phyloP scores from a whole-genome alignment of 1,140 invertebrate species.

The Bombus soroeensis region DNA sequence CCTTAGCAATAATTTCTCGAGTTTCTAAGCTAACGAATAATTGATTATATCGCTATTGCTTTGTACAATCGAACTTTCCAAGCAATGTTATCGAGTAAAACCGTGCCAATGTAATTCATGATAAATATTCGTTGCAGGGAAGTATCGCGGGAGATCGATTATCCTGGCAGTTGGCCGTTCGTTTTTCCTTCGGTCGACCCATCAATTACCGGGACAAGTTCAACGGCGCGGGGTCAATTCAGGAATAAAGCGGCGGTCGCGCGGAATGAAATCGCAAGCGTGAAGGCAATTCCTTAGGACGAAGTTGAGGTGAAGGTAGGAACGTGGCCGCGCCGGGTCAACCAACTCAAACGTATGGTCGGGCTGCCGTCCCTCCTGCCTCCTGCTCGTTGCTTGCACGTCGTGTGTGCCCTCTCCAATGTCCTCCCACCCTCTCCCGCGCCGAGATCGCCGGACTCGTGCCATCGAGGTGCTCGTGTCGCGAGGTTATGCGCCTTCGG shows the following conservation, averaged over 20 bases:
- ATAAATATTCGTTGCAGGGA: no score
- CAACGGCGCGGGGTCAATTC: constrained; percentile 19
- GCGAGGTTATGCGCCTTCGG: constrained; percentile 51
- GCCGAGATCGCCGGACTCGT: constrained; percentile 66
- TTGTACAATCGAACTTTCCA: no score
- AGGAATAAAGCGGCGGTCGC: constrained; percentile 37
- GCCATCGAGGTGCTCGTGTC: constrained; percentile 63
- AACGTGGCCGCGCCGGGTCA: constrained; percentile 78
- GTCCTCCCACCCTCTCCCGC: constrained; percentile 65
- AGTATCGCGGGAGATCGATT: neutral
- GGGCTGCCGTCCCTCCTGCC: constrained; percentile 49
- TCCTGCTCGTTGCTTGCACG: constrained; percentile 71
- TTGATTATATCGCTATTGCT: no score
- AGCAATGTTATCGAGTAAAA: no score
- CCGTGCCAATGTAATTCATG: no score
- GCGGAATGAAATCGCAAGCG: constrained; percentile 79
- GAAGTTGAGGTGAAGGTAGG: constrained; percentile 77
- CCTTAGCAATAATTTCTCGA: no score
- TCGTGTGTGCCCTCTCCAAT: constrained; percentile 71
- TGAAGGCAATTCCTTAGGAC: constrained; percentile 78
- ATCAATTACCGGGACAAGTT: constrained; percentile 28
- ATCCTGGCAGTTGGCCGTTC: neutral
- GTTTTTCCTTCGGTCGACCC: neutral
- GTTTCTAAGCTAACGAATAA: no score
- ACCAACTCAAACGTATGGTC: constrained; percentile 79